phyloP scores from a whole-genome alignment of 2,797 vertebrate genomes.

The Catamblyrhynchus diadema region DNA sequence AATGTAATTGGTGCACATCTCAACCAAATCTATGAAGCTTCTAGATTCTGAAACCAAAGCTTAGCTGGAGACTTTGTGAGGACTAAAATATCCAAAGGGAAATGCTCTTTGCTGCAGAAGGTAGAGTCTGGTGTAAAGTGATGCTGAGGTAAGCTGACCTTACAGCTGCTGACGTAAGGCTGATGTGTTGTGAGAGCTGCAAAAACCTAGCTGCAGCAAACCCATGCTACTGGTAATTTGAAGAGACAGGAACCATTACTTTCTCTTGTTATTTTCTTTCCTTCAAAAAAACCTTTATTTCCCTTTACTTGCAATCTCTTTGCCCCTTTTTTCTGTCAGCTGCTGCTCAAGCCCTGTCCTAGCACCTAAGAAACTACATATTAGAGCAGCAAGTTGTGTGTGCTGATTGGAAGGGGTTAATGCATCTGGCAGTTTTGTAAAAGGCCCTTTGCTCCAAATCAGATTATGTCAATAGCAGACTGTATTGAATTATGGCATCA shows the following conservation, averaged over 20 bases:
- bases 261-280: conserved; percentile 31
- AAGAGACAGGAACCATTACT: conserved; percentile 72
- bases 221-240: conserved; percentile 42
- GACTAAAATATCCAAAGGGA: neutral
- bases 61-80: neutral
- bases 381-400: neutral
- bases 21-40: neutral
- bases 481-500: neutral
- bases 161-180: conserved; percentile 1
- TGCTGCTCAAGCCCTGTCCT: conserved; percentile 15
- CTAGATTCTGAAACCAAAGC: neutral
- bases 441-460: neutral
- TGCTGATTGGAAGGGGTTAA: neutral
- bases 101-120: neutral
- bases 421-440: neutral
- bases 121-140: neutral
- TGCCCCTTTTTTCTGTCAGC: conserved; percentile 13
- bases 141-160: neutral
- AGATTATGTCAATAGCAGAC: neutral
- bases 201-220: conserved; percentile 2
- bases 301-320: neutral
- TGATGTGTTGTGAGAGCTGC: conserved; percentile 14
- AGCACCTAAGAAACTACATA: neutral
- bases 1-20: neutral
- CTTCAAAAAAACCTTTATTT: conserved; percentile 50